phyloP scores from a whole-genome alignment of 2,888 invertebrate species.

The Polyploca ridens region DNA sequence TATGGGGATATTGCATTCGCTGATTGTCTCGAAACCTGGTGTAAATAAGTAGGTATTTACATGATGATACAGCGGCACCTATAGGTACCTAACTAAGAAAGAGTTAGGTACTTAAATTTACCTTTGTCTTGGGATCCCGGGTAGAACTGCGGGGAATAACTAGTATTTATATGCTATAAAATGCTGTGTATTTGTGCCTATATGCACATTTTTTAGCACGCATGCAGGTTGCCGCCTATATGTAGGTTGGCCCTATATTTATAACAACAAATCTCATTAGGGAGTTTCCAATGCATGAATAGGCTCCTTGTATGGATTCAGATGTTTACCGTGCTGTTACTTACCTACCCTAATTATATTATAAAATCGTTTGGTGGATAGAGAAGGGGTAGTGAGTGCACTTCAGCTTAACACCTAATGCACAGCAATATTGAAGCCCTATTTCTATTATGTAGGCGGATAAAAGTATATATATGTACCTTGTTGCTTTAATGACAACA shows the following conservation, averaged over 20 bases:
- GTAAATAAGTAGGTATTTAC: too few relatives aligned
- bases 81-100: too few relatives aligned
- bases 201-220: background rate
- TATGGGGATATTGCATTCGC: too few relatives aligned
- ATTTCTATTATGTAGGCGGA: constrained; percentile 20
- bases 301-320: constrained; percentile 73
- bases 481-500: background rate
- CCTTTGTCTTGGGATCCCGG: too few relatives aligned
- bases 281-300: constrained; percentile 64
- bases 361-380: constrained; percentile 73
- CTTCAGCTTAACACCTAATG: constrained; percentile 21
- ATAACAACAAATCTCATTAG: constrained; percentile 68
- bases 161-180: background rate
- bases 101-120: too few relatives aligned
- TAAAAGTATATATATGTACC: constrained; percentile 8
- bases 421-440: constrained; percentile 36
- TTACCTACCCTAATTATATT: constrained; percentile 67
- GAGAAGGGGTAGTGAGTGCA: constrained; percentile 58
- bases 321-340: constrained; percentile 48
- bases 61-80: too few relatives aligned
- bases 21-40: too few relatives aligned
- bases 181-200: background rate
- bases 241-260: background rate
- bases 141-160: too few relatives aligned
- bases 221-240: background rate